These are phyloP conservation scores for Takifugu bimaculatus DNA, from an alignment of 2,113 vertebrate species.

Conservation along the genomic window DNA sequence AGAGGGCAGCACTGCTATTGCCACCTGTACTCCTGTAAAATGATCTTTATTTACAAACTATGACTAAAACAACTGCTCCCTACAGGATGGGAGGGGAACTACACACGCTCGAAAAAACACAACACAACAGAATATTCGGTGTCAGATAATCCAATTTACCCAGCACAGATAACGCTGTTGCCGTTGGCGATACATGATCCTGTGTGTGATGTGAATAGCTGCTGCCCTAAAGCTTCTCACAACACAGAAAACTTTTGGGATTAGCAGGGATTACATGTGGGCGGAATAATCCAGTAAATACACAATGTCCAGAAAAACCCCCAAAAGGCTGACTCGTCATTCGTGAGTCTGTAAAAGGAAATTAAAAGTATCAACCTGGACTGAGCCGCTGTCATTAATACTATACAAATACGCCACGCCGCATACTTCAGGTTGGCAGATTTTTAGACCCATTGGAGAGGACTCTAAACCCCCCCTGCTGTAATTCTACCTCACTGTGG, in stretches of 20 bases:
- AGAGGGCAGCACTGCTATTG: too few species aligned
- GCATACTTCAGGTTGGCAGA: not conserved
- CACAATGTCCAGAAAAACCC: not conserved
- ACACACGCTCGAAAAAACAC: too few species aligned
- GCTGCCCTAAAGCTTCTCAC: too few species aligned
- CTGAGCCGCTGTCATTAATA: not conserved
- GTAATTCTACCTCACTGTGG: not conserved
- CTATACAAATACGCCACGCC: not conserved
- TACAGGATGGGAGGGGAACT: too few species aligned
- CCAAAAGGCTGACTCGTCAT: conserved; percentile 2
- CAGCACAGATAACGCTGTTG: too few species aligned
- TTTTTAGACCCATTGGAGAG: not conserved
- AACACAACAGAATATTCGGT: too few species aligned
- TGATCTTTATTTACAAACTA: too few species aligned
- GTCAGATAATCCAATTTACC: too few species aligned
- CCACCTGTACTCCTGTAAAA: too few species aligned
- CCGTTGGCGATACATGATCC: too few species aligned
- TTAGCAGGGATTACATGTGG: not conserved
- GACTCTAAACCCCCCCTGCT: conserved; percentile 2
- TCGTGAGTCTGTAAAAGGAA: conserved; percentile 2
- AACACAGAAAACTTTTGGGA: not conserved
- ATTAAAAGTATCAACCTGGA: conserved; percentile 4
- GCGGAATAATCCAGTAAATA: conserved; percentile 1
- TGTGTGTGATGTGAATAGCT: too few species aligned
- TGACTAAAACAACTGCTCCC: too few species aligned